Evolutionary conservation across 2,888 invertebrate species (phyloP).

Genomic region (Diaprepes abbreviatus): DNA sequence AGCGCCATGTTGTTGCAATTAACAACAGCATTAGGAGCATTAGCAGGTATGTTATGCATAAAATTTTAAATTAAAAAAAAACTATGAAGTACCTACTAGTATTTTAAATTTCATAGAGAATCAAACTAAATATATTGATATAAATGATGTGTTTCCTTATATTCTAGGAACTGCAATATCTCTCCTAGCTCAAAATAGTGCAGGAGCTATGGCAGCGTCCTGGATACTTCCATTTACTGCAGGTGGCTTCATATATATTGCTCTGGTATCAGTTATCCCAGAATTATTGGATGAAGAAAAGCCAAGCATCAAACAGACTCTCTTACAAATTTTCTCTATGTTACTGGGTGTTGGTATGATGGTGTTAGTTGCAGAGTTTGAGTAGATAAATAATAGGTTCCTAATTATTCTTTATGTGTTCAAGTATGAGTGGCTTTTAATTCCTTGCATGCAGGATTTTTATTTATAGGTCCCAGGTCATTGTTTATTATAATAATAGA

Average conservation of each 20-base stretch:
- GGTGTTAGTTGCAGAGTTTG: conserved; percentile 90
- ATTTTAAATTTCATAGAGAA: too few relatives aligned
- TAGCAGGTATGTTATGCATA: conserved; percentile 76
- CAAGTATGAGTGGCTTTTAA: too few relatives aligned
- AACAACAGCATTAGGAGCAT: conserved; percentile 93
- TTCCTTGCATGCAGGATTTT: too few relatives aligned
- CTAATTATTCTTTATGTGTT: conserved; percentile 15
- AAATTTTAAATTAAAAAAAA: too few relatives aligned
- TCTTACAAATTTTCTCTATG: conserved; percentile 91
- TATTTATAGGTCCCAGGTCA: too few relatives aligned
- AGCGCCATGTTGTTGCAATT: conserved; percentile 97
- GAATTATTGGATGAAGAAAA: conserved; percentile 91
- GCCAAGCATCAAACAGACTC: conserved; percentile 84
- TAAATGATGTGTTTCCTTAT: neutral
- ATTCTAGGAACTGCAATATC: conserved; percentile 93
- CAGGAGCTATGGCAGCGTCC: conserved; percentile 78
- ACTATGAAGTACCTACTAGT: too few relatives aligned
- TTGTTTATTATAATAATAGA: too few relatives aligned
- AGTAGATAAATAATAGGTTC: conserved; percentile 66
- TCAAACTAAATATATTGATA: too few relatives aligned
- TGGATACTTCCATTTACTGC: conserved; percentile 98
- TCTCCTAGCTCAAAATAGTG: conserved; percentile 82
- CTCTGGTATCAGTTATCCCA: conserved; percentile 98
- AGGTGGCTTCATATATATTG: conserved; percentile 99
- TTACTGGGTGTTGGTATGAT: conserved; percentile 94